Evolutionary conservation across 2,797 vertebrate species (phyloP).

Genomic region (Megaceryle alcyon): DNA sequence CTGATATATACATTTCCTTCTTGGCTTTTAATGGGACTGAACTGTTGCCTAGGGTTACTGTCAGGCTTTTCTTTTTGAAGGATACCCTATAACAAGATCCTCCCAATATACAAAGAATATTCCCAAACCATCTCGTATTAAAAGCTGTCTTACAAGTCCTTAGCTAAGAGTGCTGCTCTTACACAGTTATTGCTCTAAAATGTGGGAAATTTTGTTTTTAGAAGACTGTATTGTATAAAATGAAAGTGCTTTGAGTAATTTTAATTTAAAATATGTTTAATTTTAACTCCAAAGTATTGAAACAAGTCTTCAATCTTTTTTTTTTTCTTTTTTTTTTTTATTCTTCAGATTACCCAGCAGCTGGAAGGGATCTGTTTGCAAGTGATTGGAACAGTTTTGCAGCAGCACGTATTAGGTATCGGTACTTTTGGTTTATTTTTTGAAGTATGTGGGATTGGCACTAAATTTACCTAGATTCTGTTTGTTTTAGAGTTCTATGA

Average conservation of each 20-base stretch:
- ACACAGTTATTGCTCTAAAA: neutral
- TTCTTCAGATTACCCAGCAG: constrained; percentile 94
- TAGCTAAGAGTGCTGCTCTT: neutral
- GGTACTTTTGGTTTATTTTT: neutral
- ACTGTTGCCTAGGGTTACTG: neutral
- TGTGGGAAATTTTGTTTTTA: neutral
- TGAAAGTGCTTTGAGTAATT: neutral
- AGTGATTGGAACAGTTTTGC: constrained; percentile 97
- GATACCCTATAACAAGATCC: neutral
- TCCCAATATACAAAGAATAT: neutral
- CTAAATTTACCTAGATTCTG: constrained; percentile 21
- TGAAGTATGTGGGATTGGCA: neutral
- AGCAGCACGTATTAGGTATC: constrained; percentile 96
- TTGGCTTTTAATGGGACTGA: neutral
- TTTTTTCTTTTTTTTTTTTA: neutral
- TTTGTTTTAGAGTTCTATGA: constrained; percentile 93
- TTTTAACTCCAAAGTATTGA: neutral
- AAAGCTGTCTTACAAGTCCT: neutral
- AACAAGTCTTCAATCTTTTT: neutral
- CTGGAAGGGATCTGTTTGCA: constrained; percentile 98
- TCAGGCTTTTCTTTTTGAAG: neutral
- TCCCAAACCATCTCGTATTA: neutral
- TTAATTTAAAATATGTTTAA: neutral
- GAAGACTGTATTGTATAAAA: neutral
- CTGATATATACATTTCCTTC: neutral